These are phyloP conservation scores for Zaprionus nigranus DNA, from an alignment of 1,140 invertebrate species.

Conservation along the genomic window DNA sequence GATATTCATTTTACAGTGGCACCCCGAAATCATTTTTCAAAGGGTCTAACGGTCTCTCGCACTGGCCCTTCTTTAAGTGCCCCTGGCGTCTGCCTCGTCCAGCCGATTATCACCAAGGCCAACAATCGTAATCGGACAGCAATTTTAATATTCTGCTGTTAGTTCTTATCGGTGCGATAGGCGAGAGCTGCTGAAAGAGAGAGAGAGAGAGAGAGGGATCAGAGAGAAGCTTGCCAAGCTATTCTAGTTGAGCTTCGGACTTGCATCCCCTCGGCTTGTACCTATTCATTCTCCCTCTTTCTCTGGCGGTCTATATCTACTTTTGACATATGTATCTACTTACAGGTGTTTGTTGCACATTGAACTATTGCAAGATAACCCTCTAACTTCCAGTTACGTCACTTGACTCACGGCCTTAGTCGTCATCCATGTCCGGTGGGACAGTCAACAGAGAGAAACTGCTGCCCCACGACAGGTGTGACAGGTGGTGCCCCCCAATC, in stretches of 20 bases:
- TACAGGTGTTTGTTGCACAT: not conserved
- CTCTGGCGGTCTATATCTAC: not conserved
- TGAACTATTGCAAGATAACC: not conserved
- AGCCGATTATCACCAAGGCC: not conserved
- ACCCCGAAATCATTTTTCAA: slow-evolving; percentile 49
- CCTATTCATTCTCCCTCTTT: not conserved
- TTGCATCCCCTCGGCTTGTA: not conserved
- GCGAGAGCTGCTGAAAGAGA: not conserved
- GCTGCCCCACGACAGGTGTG: not conserved
- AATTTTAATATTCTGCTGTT: not conserved
- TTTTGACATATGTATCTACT: not conserved
- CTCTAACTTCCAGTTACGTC: not conserved
- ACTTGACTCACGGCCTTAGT: not conserved
- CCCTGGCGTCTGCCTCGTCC: slow-evolving; percentile 32
- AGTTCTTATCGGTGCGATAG: not conserved
- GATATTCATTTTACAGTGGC: slow-evolving; percentile 74
- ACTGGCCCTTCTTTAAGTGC: slow-evolving; percentile 40
- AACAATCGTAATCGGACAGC: not conserved
- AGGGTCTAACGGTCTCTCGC: slow-evolving; percentile 28
- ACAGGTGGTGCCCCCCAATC: not conserved
- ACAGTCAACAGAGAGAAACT: not conserved
- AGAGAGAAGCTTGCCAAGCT: not conserved
- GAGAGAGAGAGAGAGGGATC: not conserved
- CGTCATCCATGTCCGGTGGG: slow-evolving; percentile 3
- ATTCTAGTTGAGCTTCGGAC: not conserved